Base-by-base conservation (phyloP, 2,888 invertebrate genomes). In the Trissoscelio sp. region DNA sequence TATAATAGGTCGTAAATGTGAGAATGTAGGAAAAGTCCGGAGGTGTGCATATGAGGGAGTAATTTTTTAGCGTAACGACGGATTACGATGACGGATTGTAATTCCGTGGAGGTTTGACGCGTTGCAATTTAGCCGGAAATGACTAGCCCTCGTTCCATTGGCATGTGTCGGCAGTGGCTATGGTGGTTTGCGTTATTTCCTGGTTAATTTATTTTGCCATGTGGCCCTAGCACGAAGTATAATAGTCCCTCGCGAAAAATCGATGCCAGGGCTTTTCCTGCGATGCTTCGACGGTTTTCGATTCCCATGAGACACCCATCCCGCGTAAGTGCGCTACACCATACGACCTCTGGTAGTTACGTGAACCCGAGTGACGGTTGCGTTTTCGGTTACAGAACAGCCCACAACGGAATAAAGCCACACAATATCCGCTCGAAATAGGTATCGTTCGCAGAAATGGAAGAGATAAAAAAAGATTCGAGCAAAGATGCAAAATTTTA, bases 311-410 rank as follows among this genome's bases (percentile, higher is more conserved):
- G 85, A 83, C 78, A 74, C 51, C 62, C 74, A 62, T 74, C 79
- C 77, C 64, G 64, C 79, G 69, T 81, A 67, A 73, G 69, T 62
- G 67, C 79, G 69, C 74, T 42, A 73, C 73, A 79, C 79, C 77
- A 77, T 79, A 79, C 82, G 72, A 79, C 66, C 82, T 77, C 51
- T 58, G 51, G 73, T 69, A 75, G 79, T 79, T 82, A 79, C 70
- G 82, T 24, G 72, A 81, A 60, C 77, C 79, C 81, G 83, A 81
- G 83, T 84, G 84, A 81, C 84, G 85, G 83, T 85, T 83, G 77
- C 84, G 83, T 82, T 84, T 83, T 83, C 83, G 82, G 82, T 85
- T 83, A 82, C 83, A 75, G 79, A 83, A 80, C 82, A 80, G 84
- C 79, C 83, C 84, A 81, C 84, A 60, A 81, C 72, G 85, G 84